Conservation (phyloP, 1,140 invertebrate genomes). For the Caenorhabditis latens region DNA sequence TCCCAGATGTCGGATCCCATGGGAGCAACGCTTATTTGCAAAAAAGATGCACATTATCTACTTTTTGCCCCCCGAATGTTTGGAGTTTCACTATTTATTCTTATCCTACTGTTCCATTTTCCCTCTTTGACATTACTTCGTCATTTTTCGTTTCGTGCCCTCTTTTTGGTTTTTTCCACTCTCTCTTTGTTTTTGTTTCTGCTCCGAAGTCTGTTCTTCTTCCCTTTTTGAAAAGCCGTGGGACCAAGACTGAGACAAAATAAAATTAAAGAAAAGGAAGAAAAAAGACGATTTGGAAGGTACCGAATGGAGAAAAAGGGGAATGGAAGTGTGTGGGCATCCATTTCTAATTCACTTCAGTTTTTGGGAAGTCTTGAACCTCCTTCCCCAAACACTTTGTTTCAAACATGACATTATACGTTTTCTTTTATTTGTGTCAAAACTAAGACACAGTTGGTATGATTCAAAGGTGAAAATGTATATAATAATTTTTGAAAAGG, state of each 20-base stretch:
- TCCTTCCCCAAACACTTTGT: neutral
- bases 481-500: too few relatives aligned
- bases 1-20: slow-evolving; percentile 48
- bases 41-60: slow-evolving; percentile 47
- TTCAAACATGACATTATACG: neutral
- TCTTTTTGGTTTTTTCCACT: slow-evolving; percentile 2
- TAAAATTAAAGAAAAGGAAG: slow-evolving; percentile 26
- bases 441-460: too few relatives aligned
- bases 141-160: neutral
- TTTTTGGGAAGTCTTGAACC: neutral
- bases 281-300: slow-evolving; percentile 11
- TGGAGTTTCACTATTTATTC: slow-evolving; percentile 12
- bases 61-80: slow-evolving; percentile 26
- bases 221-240: slow-evolving; percentile 20
- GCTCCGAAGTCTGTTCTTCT: slow-evolving; percentile 13
- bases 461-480: too few relatives aligned
- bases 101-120: slow-evolving; percentile 31
- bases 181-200: slow-evolving; percentile 18
- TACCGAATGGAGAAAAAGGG: slow-evolving; percentile 8
- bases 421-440: too few relatives aligned
- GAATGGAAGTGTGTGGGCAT: slow-evolving; percentile 49
- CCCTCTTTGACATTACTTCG: slow-evolving; percentile 1
- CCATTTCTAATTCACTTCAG: slow-evolving; percentile 35
- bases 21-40: slow-evolving; percentile 47
- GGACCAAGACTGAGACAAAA: slow-evolving; percentile 28